Evolutionary conservation across 2,113 vertebrate species (phyloP).

Genomic region (Xiphorhynchus elegans): DNA sequence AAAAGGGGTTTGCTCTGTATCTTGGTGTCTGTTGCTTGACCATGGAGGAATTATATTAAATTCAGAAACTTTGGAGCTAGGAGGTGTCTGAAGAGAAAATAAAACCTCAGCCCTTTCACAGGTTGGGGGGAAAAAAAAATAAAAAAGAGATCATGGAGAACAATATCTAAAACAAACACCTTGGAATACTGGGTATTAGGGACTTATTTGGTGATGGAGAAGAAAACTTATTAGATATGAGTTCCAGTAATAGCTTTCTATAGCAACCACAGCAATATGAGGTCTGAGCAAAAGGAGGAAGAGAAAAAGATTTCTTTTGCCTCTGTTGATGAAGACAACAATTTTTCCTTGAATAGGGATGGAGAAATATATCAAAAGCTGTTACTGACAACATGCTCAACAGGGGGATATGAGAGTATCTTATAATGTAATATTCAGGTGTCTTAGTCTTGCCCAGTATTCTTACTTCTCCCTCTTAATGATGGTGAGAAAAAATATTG

Average conservation of each 20-base stretch:
- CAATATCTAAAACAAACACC: conserved; percentile 54
- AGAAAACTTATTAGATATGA: conserved; percentile 52
- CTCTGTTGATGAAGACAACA: conserved; percentile 10
- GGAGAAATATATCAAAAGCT: background rate
- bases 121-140: background rate
- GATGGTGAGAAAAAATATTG: background rate
- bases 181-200: conserved; percentile 28
- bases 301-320: background rate
- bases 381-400: background rate
- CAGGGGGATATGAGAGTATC: background rate
- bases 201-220: conserved; percentile 44
- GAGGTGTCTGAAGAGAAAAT: background rate
- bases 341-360: conserved; percentile 20
- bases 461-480: background rate
- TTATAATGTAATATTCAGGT: background rate
- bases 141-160: background rate
- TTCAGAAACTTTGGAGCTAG: background rate
- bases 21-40: background rate
- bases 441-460: background rate
- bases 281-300: background rate
- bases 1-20: background rate
- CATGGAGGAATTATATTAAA: background rate
- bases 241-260: conserved; percentile 51
- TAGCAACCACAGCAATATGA: conserved; percentile 50
- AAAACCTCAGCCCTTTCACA: background rate